phyloP scores from a whole-genome alignment of 2,888 invertebrate species.

The Dolichomitus sp. region DNA sequence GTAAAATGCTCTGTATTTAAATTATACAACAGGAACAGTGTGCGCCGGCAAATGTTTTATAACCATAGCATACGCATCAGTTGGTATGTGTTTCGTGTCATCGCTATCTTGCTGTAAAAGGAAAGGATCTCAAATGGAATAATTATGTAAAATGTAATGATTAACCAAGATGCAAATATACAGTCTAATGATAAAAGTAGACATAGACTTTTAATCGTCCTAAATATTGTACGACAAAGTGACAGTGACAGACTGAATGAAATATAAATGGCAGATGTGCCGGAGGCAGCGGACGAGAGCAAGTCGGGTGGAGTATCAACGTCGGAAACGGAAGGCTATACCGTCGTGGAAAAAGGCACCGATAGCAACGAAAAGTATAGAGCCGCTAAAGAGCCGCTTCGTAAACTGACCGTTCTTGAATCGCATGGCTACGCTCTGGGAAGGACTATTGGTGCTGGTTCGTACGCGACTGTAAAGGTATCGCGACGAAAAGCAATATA shows the following conservation, averaged over 20 bases:
- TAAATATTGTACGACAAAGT: not conserved
- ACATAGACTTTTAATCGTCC: not conserved
- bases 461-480: constrained; percentile 93
- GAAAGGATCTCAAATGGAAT: no score
- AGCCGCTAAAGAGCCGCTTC: constrained; percentile 47
- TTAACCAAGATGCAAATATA: no score
- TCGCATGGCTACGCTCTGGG: constrained; percentile 92
- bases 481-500: not conserved
- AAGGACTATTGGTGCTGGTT: constrained; percentile 93
- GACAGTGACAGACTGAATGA: constrained; percentile 1
- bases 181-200: no score
- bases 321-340: not conserved
- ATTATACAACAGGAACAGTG: no score
- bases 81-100: no score
- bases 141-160: no score
- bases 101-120: no score
- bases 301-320: not conserved
- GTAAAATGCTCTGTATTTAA: no score
- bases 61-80: no score
- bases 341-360: not conserved
- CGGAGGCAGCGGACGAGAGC: not conserved
- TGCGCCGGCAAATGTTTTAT: no score
- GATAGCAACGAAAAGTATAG: constrained; percentile 4
- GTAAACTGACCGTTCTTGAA: constrained; percentile 90
- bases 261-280: not conserved